A percentile compares a stretch with the other conserved stretches of the same genome.
Evolutionary conservation across 1,140 invertebrate species (phyloP).

Genomic region (Venturia canescens): DNA sequence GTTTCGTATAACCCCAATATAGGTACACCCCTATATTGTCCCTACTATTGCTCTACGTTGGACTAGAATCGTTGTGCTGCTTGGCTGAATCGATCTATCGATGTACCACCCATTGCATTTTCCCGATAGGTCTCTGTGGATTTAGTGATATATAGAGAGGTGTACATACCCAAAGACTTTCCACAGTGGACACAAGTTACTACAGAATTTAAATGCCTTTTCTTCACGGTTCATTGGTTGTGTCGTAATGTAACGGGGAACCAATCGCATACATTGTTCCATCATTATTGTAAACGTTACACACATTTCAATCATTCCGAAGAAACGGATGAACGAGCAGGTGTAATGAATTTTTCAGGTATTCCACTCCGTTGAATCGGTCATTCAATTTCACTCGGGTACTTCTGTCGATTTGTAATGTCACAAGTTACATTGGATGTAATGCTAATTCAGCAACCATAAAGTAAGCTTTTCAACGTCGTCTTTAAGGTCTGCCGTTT

Average conservation of each 20-base stretch:
- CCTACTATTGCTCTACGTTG: not conserved
- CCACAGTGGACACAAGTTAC: slow-evolving; percentile 8
- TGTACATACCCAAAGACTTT: slow-evolving; percentile 5
- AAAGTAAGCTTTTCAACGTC: not conserved
- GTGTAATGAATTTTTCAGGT: slow-evolving; percentile 19
- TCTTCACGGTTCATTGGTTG: slow-evolving; percentile 21
- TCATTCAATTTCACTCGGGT: not conserved
- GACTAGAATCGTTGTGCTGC: slow-evolving; percentile 5
- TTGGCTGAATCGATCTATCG: slow-evolving; percentile 32
- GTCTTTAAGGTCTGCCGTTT: not conserved
- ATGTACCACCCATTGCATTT: slow-evolving; percentile 18
- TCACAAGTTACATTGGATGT: not conserved
- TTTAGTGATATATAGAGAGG: slow-evolving; percentile 11
- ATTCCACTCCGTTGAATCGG: not conserved
- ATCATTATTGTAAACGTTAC: slow-evolving; percentile 4
- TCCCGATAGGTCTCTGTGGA: slow-evolving; percentile 30
- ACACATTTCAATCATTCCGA: not conserved
- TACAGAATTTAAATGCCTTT: slow-evolving; percentile 20
- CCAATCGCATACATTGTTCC: slow-evolving; percentile 23
- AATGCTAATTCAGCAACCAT: not conserved
- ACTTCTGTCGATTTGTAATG: not conserved
- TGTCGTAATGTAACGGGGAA: slow-evolving; percentile 4
- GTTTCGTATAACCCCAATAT: slow-evolving; percentile 9
- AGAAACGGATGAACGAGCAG: slow-evolving; percentile 8
- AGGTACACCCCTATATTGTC: slow-evolving; percentile 17